Conservation (phyloP, 2,797 vertebrate genomes). For the Anisognathus igniventris region DNA sequence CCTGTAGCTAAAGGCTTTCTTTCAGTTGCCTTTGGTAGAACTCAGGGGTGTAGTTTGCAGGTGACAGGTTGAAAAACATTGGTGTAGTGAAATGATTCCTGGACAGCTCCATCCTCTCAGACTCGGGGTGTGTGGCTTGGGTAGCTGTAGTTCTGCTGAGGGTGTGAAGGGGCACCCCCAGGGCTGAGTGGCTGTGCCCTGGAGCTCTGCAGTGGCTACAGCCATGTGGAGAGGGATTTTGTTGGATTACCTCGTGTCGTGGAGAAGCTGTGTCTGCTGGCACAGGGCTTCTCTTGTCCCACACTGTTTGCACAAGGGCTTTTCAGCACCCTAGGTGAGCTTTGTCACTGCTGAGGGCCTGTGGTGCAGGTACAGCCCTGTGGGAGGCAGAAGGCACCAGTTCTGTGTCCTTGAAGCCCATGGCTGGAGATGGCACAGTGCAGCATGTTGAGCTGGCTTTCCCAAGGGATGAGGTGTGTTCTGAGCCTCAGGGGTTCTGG, state of each 20-base stretch:
- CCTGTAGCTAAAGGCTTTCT: not conserved
- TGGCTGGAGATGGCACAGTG: not conserved
- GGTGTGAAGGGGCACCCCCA: not conserved
- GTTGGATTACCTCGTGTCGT: not conserved
- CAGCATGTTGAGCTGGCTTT: not conserved
- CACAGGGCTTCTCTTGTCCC: not conserved
- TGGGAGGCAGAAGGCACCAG: not conserved
- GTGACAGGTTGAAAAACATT: accelerated
- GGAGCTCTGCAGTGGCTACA: not conserved
- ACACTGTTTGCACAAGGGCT: not conserved
- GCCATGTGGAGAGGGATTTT: not conserved
- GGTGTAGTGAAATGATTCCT: not conserved
- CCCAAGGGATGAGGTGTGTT: not conserved
- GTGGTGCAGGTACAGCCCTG: not conserved
- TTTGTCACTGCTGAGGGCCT: accelerated
- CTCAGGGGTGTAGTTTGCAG: not conserved
- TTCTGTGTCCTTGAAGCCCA: not conserved
- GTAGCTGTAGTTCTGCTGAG: not conserved
- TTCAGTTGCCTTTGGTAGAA: not conserved
- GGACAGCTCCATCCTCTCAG: not conserved
- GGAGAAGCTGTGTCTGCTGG: not conserved
- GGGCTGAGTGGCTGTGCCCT: not conserved
- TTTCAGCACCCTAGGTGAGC: not conserved
- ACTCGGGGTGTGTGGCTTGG: not conserved
- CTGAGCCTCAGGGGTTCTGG: not conserved